Percentiles rank a stretch among this genome's conserved stretches.
Evolutionary conservation across 2,113 vertebrate genomes (phyloP).

Genomic region (Vicugna pacos): DNA sequence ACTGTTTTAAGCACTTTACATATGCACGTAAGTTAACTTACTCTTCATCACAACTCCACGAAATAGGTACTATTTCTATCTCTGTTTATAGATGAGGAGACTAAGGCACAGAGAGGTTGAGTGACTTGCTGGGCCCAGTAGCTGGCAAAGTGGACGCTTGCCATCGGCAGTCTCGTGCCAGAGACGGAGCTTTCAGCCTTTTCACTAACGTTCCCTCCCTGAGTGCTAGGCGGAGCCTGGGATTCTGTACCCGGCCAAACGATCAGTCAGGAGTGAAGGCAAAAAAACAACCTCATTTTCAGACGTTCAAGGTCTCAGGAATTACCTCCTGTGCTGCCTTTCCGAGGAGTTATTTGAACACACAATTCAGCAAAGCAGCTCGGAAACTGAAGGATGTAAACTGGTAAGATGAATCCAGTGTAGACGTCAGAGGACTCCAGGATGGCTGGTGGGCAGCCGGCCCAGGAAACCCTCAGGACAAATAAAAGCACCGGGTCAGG

Average conservation of each 20-base stretch:
- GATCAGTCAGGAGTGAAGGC: background rate
- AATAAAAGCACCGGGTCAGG: background rate
- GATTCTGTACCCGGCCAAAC: constrained; percentile 46
- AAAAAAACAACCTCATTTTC: background rate
- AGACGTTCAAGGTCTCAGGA: background rate
- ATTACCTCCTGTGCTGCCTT: background rate
- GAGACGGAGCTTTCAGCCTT: background rate
- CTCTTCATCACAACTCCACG: background rate
- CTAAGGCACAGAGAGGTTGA: background rate
- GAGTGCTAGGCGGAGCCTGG: background rate
- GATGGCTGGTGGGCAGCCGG: background rate
- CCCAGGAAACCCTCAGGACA: background rate
- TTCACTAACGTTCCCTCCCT: background rate
- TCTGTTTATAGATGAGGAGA: background rate
- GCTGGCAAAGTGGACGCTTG: background rate
- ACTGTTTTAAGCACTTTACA: background rate
- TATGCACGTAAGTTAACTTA: background rate
- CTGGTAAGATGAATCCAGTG: background rate
- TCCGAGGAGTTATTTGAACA: constrained; percentile 26
- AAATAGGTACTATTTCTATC: background rate
- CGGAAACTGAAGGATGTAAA: background rate
- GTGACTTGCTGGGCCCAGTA: background rate
- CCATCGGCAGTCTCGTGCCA: background rate
- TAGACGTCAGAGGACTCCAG: background rate
- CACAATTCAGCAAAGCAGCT: background rate